Conservation (phyloP, 92 coral and sea anemone genomes). For the Palythoa heliodiscus region DNA sequence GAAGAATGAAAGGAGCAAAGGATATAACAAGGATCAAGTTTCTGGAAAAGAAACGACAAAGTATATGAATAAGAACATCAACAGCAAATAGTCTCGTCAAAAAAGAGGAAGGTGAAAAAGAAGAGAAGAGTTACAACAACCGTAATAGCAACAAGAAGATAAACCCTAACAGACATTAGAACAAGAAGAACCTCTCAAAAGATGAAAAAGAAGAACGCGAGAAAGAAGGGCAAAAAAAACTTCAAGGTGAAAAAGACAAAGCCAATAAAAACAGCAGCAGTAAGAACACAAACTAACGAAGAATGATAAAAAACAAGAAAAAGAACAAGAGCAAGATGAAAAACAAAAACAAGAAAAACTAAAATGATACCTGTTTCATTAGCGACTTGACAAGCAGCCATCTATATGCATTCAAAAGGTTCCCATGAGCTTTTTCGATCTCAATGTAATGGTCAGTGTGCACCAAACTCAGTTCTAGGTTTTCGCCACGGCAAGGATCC, state of each 20-base stretch:
- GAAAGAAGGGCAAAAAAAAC: background rate
- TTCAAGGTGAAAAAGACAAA: background rate
- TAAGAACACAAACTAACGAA: background rate
- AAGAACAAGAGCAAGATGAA: background rate
- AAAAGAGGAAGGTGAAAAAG: too few relatives aligned
- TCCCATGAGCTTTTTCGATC: constrained; percentile 76
- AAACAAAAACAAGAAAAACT: background rate
- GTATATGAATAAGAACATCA: too few relatives aligned
- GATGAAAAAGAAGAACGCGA: too few relatives aligned
- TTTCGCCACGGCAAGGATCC: constrained; percentile 82
- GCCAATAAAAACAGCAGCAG: background rate
- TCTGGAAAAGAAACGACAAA: too few relatives aligned
- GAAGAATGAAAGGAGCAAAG: too few relatives aligned
- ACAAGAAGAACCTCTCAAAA: too few relatives aligned
- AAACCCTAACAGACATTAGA: too few relatives aligned
- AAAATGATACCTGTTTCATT: constrained; percentile 67
- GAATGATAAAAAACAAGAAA: background rate
- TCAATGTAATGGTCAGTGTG: constrained; percentile 79
- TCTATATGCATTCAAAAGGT: constrained; percentile 67
- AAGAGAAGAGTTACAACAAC: too few relatives aligned
- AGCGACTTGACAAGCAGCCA: constrained; percentile 78
- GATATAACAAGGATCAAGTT: too few relatives aligned
- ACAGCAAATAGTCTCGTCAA: too few relatives aligned
- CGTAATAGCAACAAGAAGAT: too few relatives aligned
- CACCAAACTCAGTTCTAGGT: constrained; percentile 73